Conservation (phyloP, 2,888 invertebrate species). For the Thereva unica region DNA sequence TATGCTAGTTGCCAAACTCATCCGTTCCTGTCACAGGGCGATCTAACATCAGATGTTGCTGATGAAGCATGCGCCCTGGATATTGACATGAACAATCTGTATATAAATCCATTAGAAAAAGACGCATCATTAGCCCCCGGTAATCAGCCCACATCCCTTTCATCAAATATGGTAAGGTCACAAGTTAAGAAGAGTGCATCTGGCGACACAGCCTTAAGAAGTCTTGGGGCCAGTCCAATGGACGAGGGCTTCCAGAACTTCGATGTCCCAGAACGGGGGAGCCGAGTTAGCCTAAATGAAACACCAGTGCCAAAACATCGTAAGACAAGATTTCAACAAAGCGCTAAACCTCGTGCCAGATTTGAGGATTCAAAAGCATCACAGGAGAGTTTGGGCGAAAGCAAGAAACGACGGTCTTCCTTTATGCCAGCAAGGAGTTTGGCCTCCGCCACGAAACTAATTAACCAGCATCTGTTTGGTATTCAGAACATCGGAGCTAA, state of each 20-base stretch:
- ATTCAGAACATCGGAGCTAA: constrained; percentile 60
- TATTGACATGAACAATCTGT: constrained; percentile 78
- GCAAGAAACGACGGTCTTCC: constrained; percentile 60
- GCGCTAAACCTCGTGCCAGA: constrained; percentile 57
- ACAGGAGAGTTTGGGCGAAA: constrained; percentile 61
- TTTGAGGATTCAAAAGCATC: constrained; percentile 61
- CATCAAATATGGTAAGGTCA: constrained; percentile 60
- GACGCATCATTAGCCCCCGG: constrained; percentile 44
- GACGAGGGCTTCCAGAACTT: constrained; percentile 65
- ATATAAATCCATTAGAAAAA: constrained; percentile 85
- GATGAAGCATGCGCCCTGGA: constrained; percentile 56
- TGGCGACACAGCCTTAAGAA: constrained; percentile 74
- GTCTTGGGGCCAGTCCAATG: constrained; percentile 65
- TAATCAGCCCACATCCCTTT: constrained; percentile 38
- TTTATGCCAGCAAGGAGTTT: constrained; percentile 69
- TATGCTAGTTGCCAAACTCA: constrained; percentile 97
- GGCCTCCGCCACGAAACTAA: constrained; percentile 71
- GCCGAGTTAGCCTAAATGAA: constrained; percentile 66
- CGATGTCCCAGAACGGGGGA: constrained; percentile 60
- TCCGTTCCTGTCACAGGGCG: constrained; percentile 86
- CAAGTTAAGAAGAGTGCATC: constrained; percentile 79
- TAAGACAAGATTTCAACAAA: constrained; percentile 83
- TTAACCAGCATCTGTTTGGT: constrained; percentile 75
- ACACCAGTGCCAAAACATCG: constrained; percentile 77
- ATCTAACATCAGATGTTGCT: constrained; percentile 65